Evolutionary conservation across 2,888 invertebrate genomes (phyloP).

Genomic region (Auanema sp.): DNA sequence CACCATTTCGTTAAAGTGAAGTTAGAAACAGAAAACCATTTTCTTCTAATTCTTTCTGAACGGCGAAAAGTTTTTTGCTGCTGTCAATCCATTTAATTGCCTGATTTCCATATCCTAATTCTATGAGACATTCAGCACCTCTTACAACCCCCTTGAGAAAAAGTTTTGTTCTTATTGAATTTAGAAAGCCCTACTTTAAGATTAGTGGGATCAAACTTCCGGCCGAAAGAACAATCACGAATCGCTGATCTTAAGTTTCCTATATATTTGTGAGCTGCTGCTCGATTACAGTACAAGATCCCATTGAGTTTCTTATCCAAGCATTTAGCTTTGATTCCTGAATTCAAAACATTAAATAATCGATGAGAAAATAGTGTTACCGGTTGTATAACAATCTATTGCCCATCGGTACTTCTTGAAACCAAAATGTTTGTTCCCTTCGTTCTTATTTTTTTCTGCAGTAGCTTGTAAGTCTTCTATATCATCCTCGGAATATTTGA

Average conservation of each 20-base stretch:
- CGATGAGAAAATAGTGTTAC: conserved; percentile 15
- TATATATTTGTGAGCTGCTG: conserved; percentile 83
- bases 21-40: conserved; percentile 15
- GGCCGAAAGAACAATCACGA: conserved; percentile 78
- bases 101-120: conserved; percentile 46
- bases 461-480: conserved; percentile 73
- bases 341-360: not conserved
- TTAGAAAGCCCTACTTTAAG: conserved; percentile 34
- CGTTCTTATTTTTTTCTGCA: conserved; percentile 86
- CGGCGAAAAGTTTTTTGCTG: conserved; percentile 29
- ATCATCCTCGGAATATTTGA: conserved; percentile 77
- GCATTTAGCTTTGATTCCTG: conserved; percentile 77
- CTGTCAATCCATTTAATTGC: conserved; percentile 51
- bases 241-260: conserved; percentile 69
- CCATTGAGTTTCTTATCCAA: conserved; percentile 77
- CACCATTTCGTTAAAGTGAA: not conserved
- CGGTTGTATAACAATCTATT: conserved; percentile 81
- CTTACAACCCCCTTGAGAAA: conserved; percentile 77
- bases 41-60: conserved; percentile 35
- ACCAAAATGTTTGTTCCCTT: conserved; percentile 93
- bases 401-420: conserved; percentile 89
- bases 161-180: conserved; percentile 72
- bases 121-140: conserved; percentile 62
- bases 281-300: conserved; percentile 85
- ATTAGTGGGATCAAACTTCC: conserved; percentile 69